Evolutionary conservation across 2,797 vertebrate genomes (phyloP).

Genomic region (Sebastes alutus): DNA sequence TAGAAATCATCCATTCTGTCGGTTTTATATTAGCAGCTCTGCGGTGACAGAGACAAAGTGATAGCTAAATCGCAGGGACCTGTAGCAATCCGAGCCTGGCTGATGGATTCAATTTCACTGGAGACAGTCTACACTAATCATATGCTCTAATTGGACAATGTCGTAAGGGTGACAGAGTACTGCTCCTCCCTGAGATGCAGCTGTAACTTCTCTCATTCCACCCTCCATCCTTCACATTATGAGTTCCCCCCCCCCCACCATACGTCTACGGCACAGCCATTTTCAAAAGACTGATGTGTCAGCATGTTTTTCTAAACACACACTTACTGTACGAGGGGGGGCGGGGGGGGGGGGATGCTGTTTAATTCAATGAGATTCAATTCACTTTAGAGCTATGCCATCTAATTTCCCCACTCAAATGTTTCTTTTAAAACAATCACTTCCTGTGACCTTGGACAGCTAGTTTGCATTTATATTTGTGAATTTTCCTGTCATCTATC

Average conservation of each 20-base stretch:
- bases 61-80: slow-evolving; percentile 65
- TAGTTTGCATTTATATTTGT: slow-evolving; percentile 34
- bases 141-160: slow-evolving; percentile 76
- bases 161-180: slow-evolving; percentile 53
- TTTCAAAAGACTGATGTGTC: slow-evolving; percentile 38
- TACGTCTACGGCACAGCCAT: slow-evolving; percentile 4
- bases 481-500: slow-evolving; percentile 17
- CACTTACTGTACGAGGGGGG: not conserved
- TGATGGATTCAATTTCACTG: slow-evolving; percentile 73
- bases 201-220: slow-evolving; percentile 29
- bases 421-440: slow-evolving; percentile 30
- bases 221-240: slow-evolving; percentile 6
- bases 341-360: not conserved
- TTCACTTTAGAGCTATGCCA: slow-evolving; percentile 10
- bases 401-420: slow-evolving; percentile 41
- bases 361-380: slow-evolving; percentile 50
- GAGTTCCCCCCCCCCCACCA: not conserved
- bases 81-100: slow-evolving; percentile 61
- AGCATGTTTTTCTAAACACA: slow-evolving; percentile 40
- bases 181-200: slow-evolving; percentile 22
- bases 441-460: slow-evolving; percentile 32
- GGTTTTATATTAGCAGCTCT: slow-evolving; percentile 61
- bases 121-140: slow-evolving; percentile 72
- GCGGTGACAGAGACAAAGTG: slow-evolving; percentile 72
- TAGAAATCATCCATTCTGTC: slow-evolving; percentile 74